These are phyloP conservation scores for Eueremaeus valkanovi DNA, from an alignment of 2,888 invertebrate genomes.

Conservation along the genomic window DNA sequence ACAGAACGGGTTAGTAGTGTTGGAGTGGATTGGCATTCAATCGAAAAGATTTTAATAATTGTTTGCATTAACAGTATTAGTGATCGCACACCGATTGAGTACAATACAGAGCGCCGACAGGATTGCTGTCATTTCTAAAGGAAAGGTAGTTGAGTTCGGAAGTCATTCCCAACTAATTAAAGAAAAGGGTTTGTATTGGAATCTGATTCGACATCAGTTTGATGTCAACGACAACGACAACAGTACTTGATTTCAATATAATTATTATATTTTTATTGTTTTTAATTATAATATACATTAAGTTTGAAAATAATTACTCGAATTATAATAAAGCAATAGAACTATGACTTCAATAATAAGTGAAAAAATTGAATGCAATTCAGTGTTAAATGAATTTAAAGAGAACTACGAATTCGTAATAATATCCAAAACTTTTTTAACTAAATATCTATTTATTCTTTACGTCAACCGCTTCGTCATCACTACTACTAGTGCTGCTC, in stretches of 20 bases:
- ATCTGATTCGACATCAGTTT: slow-evolving; percentile 58
- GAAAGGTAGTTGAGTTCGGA: slow-evolving; percentile 73
- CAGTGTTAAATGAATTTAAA: background rate
- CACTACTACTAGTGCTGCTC: background rate
- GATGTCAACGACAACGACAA: too few species aligned
- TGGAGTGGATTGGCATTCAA: background rate
- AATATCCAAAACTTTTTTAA: background rate
- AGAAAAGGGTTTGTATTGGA: slow-evolving; percentile 77
- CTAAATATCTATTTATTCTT: background rate
- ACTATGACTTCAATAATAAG: background rate
- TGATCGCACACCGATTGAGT: slow-evolving; percentile 89
- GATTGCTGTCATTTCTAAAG: slow-evolving; percentile 82
- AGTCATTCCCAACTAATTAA: slow-evolving; percentile 59
- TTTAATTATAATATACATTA: background rate
- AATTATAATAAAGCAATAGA: background rate
- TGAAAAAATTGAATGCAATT: background rate
- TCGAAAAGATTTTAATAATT: background rate
- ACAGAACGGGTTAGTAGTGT: slow-evolving; percentile 56
- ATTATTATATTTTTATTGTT: background rate
- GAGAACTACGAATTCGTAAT: too few species aligned
- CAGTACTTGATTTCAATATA: background rate
- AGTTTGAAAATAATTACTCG: background rate
- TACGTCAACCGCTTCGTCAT: background rate
- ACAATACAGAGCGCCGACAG: slow-evolving; percentile 86
- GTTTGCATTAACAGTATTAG: slow-evolving; percentile 63